phyloP scores from a whole-genome alignment of 30 jellyfish, hydroid and myxozoan genomes.

The Aurelia aurita region DNA sequence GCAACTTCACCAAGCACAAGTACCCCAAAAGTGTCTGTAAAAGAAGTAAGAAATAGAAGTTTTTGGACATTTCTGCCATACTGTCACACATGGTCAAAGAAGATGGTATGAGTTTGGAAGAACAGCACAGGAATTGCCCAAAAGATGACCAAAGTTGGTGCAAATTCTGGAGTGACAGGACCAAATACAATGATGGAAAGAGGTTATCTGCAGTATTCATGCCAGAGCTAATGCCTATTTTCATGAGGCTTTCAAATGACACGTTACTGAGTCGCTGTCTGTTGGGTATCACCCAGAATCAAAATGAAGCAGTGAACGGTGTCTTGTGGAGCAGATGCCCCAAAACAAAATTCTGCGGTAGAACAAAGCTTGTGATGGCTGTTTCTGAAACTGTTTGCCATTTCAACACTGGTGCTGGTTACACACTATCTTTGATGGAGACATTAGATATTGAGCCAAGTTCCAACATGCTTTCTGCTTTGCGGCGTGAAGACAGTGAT shows the following conservation, averaged over 20 bases:
- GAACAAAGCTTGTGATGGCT: slow-evolving; percentile 3
- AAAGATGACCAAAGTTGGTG: no score
- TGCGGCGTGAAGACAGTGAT: no score
- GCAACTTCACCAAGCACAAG: neutral
- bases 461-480: no score
- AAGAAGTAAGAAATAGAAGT: no score
- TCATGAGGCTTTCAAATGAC: slow-evolving; percentile 26
- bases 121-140: no score
- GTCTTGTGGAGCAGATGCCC: slow-evolving; percentile 60
- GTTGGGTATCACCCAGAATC: slow-evolving; percentile 55
- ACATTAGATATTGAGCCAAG: neutral
- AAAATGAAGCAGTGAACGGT: slow-evolving; percentile 46
- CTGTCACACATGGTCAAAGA: no score
- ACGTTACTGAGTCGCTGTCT: slow-evolving; percentile 26
- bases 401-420: slow-evolving; percentile 42
- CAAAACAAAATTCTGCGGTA: slow-evolving; percentile 24
- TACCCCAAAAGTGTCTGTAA: neutral
- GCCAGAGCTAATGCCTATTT: slow-evolving; percentile 45
- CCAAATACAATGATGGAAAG: slow-evolving; percentile 27
- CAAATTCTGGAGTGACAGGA: neutral
- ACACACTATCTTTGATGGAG: neutral
- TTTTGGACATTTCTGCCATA: no score
- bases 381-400: slow-evolving; percentile 40
- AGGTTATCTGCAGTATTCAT: slow-evolving; percentile 38
- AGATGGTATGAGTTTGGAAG: no score